Evolutionary conservation across 1,140 invertebrate species (phyloP), one percentile per base, ranked within the genome.

Genomic region (Drosophila albomicans): DNA sequence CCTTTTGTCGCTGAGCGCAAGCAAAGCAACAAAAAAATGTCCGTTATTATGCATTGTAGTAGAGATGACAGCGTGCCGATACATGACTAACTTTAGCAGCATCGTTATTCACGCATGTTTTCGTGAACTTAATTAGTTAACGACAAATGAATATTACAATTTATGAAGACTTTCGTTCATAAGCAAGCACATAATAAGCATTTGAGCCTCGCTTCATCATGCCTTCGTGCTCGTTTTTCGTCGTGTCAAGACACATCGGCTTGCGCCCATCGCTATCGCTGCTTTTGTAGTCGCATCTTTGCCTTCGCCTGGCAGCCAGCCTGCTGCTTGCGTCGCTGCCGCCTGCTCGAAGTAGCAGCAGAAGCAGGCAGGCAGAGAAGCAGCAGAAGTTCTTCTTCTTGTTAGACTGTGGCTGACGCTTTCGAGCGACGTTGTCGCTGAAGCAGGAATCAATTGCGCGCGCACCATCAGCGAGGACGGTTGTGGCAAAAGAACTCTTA

Each of bases 401-500:
- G 51, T 65, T 70, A 49, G 61, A 20, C 45, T 69, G 32, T 59
- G 65, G 61, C 68, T 59, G 68, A 72, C 62, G 80, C 66, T 76
- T 82, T 63, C 82, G 63, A 87, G 78, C 82, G 63, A 78, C 54
- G 75, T 71, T 63, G 79, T 78, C 66, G 82, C 75, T 63, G 61
- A 75, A 16, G 56, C 45, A 87, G 68, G 79, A 87, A 79, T 86
- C 82, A 86, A 87, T 86, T 86, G 82, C 82, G 82, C 78, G 77
- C 84, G 79, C 75, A 73, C 85, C 85, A 72, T 84, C 78, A 64
- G 30, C 85, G 77, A 78, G 58, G 85, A 70, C 78, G 84, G 84
- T 88, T 78, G 84, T 79, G 75, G 41, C 3, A 30, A 43, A 57
- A 65, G 57, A 74, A 69, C 65, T 62, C 57, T 65, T n/a, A 16